phyloP scores from a whole-genome alignment of 2,888 invertebrate genomes.

The Harpalus rufipes region DNA sequence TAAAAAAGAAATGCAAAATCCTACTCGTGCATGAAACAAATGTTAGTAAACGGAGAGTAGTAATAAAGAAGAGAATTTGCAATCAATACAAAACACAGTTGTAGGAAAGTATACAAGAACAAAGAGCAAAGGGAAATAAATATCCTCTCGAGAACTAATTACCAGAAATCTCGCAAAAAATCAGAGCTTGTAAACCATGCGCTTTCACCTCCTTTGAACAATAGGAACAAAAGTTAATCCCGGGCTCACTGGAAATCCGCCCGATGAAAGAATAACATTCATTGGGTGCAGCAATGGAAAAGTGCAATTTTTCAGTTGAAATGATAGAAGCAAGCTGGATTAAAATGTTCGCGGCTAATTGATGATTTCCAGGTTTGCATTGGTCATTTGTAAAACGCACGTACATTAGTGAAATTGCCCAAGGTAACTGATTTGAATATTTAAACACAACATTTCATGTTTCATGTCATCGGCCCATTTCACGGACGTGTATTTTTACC shows the following conservation, averaged over 20 bases:
- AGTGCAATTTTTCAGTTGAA: slow-evolving; percentile 61
- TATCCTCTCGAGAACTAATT: slow-evolving; percentile 49
- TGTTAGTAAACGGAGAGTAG: not conserved
- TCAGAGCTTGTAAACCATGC: slow-evolving; percentile 34
- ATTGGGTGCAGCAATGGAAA: slow-evolving; percentile 44
- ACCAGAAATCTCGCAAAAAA: slow-evolving; percentile 44
- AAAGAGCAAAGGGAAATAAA: slow-evolving; percentile 9
- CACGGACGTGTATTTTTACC: slow-evolving; percentile 4
- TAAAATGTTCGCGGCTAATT: slow-evolving; percentile 65
- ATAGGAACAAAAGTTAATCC: slow-evolving; percentile 51
- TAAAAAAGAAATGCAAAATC: not conserved
- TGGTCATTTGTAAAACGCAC: slow-evolving; percentile 63
- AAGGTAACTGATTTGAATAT: not conserved
- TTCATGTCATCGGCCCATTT: slow-evolving; percentile 14
- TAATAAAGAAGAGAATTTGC: not conserved
- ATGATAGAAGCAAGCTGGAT: slow-evolving; percentile 53
- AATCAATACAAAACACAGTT: not conserved
- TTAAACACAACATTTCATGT: not conserved
- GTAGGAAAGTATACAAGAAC: not conserved
- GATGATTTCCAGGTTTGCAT: slow-evolving; percentile 54
- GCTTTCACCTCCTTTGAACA: slow-evolving; percentile 52
- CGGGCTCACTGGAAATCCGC: slow-evolving; percentile 18
- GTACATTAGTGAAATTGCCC: slow-evolving; percentile 62
- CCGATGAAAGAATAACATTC: slow-evolving; percentile 44
- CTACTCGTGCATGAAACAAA: not conserved